Evolutionary conservation across 2,888 invertebrate species (phyloP).

Genomic region (Notodonta ziczac): DNA sequence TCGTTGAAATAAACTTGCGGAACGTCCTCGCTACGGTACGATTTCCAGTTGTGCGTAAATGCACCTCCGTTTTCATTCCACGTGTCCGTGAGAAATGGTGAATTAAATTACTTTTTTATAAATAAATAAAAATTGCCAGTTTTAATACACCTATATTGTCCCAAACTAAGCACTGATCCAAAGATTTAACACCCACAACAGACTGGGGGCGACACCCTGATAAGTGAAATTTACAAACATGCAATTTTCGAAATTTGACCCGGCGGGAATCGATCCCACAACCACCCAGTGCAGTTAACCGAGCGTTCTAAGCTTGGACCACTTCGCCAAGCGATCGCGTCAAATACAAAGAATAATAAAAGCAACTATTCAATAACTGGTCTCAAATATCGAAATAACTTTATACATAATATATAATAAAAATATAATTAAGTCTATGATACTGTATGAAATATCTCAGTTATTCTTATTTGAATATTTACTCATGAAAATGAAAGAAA

Average conservation of each 20-base stretch:
- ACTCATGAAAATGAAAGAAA: slow-evolving; percentile 23
- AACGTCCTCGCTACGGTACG: slow-evolving; percentile 54
- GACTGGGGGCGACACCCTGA: too few species aligned
- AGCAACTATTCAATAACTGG: slow-evolving; percentile 1
- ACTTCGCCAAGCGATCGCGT: too few species aligned
- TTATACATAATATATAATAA: background rate
- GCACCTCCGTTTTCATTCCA: slow-evolving; percentile 43
- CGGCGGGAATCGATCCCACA: too few species aligned
- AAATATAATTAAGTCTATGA: background rate
- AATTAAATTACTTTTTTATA: slow-evolving; percentile 25
- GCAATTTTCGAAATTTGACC: too few species aligned
- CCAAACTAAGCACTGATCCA: too few species aligned
- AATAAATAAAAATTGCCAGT: background rate
- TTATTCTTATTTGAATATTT: slow-evolving; percentile 5
- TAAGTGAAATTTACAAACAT: too few species aligned
- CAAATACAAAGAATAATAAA: too few species aligned
- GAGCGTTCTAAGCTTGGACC: too few species aligned
- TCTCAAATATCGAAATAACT: background rate
- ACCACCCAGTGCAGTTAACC: too few species aligned
- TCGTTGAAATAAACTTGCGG: slow-evolving; percentile 68
- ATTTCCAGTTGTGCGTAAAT: slow-evolving; percentile 42
- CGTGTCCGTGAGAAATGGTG: slow-evolving; percentile 28
- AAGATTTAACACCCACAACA: too few species aligned
- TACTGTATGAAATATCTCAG: background rate
- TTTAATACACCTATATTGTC: too few species aligned